Percentiles rank a stretch among this genome's conserved stretches.
Conservation (phyloP, 2,113 vertebrate genomes). For the Antechinus flavipes region DNA sequence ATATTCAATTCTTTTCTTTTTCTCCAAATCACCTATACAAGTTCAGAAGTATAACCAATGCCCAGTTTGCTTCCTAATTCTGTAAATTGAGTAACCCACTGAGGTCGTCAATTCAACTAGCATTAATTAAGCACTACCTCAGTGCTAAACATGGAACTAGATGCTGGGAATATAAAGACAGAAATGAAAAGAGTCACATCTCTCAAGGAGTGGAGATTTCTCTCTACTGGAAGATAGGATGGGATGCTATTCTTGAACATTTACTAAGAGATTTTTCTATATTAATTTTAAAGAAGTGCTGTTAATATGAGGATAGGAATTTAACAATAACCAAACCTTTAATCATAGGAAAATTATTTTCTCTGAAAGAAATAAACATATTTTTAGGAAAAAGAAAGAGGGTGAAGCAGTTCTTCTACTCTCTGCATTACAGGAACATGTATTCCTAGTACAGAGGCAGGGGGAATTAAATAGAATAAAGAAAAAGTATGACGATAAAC, state of each 20-base stretch:
- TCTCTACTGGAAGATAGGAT: background rate
- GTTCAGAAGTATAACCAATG: background rate
- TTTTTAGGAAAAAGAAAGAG: background rate
- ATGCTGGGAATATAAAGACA: background rate
- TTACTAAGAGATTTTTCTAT: background rate
- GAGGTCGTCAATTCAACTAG: background rate
- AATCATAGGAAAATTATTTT: background rate
- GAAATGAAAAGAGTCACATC: background rate
- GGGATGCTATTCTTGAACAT: too few species aligned
- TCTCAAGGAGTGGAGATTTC: background rate
- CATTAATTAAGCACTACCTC: background rate
- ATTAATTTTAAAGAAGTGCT: background rate
- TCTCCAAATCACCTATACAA: background rate
- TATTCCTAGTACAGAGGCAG: background rate
- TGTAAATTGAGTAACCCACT: background rate
- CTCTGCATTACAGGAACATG: background rate
- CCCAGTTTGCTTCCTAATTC: background rate
- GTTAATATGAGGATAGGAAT: background rate
- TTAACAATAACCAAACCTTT: background rate
- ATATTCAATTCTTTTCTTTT: background rate
- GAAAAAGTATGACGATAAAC: background rate
- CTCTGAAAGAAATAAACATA: background rate
- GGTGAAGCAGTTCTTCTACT: background rate
- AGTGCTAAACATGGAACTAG: background rate
- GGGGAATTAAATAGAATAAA: background rate